Percentiles rank a stretch among this genome's conserved stretches.
Conservation (phyloP, 2,797 vertebrate genomes). For the Aselliscus stoliczkanus region DNA sequence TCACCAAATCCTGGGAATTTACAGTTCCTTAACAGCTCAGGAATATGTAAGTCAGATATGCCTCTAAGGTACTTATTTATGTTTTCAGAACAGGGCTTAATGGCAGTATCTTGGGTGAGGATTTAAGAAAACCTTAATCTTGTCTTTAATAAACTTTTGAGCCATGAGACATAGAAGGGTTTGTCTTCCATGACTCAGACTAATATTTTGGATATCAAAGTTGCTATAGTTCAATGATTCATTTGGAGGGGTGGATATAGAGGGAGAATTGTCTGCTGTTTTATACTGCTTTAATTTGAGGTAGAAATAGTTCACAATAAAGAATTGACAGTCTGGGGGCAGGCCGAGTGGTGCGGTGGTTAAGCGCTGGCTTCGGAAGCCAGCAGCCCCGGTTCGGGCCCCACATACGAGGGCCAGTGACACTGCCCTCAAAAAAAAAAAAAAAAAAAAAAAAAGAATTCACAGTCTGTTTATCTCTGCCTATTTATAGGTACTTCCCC, state of each 20-base stretch:
- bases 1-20: slow-evolving; percentile 16
- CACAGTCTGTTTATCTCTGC: slow-evolving; percentile 1
- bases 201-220: neutral
- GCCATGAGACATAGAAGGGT: neutral
- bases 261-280: neutral
- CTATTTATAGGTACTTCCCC: neutral
- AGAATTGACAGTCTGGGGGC: neutral
- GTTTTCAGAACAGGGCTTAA: neutral
- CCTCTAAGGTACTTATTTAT: neutral
- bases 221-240: neutral
- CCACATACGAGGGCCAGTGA: too few species aligned
- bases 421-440: too few species aligned
- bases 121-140: neutral
- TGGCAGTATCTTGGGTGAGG: neutral
- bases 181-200: neutral
- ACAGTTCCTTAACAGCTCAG: neutral
- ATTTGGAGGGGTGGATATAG: neutral
- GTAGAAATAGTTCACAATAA: neutral
- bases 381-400: too few species aligned
- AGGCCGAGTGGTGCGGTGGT: too few species aligned
- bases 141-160: neutral
- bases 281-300: neutral
- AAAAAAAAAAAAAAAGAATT: too few species aligned
- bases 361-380: too few species aligned
- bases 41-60: neutral